Conservation (phyloP, 1,140 invertebrate genomes). For the Pseudobourletiella spinata region DNA sequence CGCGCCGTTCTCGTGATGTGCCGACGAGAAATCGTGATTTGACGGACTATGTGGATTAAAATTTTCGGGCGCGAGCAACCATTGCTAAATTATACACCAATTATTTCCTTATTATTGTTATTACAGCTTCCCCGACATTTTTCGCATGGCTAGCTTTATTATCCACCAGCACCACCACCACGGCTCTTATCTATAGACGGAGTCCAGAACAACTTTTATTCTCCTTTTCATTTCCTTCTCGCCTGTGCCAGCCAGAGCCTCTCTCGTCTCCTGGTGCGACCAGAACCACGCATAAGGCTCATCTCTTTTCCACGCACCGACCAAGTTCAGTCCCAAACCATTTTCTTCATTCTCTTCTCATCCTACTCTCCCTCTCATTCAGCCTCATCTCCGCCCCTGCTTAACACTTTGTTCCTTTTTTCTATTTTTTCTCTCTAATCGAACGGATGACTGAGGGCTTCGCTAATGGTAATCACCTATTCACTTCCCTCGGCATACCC, state of each 20-base stretch:
- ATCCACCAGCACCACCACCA: slow-evolving; percentile 5
- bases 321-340: too few relatives aligned
- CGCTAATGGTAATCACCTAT: background rate
- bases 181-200: background rate
- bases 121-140: slow-evolving; percentile 31
- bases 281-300: background rate
- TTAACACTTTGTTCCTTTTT: slow-evolving; percentile 1
- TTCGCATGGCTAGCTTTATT: slow-evolving; percentile 31
- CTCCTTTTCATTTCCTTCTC: background rate
- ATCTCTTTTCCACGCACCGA: background rate
- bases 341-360: background rate
- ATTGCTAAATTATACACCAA: slow-evolving; percentile 36
- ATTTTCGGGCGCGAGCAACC: slow-evolving; percentile 36
- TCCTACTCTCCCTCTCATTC: background rate
- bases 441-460: background rate
- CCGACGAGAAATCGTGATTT: slow-evolving; percentile 35
- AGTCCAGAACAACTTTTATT: slow-evolving; percentile 1
- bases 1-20: slow-evolving; percentile 28
- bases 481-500: too few relatives aligned
- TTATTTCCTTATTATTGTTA: slow-evolving; percentile 37
- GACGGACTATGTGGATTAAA: slow-evolving; percentile 34
- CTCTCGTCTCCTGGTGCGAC: background rate
- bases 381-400: background rate
- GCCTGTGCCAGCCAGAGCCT: background rate
- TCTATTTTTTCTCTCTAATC: background rate